Base-by-base conservation (phyloP, 2,113 vertebrate genomes). In the Xiphias gladius region DNA sequence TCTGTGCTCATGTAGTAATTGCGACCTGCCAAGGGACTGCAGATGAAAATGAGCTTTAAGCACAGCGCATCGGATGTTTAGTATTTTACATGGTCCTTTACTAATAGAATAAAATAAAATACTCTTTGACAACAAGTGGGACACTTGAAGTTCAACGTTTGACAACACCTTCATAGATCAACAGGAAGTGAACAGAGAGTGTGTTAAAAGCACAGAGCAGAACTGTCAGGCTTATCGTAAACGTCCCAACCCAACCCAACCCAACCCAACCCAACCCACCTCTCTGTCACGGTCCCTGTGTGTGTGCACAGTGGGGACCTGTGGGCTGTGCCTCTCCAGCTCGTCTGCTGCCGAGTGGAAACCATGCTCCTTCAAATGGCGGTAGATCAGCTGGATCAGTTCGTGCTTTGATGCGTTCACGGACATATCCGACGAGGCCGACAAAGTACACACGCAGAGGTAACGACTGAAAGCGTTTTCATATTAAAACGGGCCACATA, bases 361-460 rank as follows among this genome's bases (percentile, higher is more conserved):
- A 43, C 95, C 95, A 52, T 93, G 91, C 28, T 95, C 93, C 79
- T 93, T 94, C 86, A 96, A 80, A 79, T 96, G 75, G 2, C 71
- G 85, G 88, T 93, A 87, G 77, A 96, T 94, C 66, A 96, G 82
- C 57, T 77, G 81, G 26, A 90, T 88, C 70, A 96, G 78, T 37
- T 88, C 85, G 26, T 76, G 79, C 26, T 90, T 48, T 39, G 90
- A 78, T 50, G 83, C 68, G 43, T 89, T 91, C 76, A 87, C 89
- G 10, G 92, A 83, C 95, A 96, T 96, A 7, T 35, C 86, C 57
- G 24, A 63, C 64, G 22, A 32, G 2, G 22, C 8, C 10, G 39
- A 76, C 22, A 48, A n/a, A 30, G 69, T 5, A 61, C 59, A 79
- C 54, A 73, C 41, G 22, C n/a, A 6, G 41, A 28, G 41, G 22